Conservation (phyloP, 2,888 invertebrate genomes). For the Campoletis raptor region DNA sequence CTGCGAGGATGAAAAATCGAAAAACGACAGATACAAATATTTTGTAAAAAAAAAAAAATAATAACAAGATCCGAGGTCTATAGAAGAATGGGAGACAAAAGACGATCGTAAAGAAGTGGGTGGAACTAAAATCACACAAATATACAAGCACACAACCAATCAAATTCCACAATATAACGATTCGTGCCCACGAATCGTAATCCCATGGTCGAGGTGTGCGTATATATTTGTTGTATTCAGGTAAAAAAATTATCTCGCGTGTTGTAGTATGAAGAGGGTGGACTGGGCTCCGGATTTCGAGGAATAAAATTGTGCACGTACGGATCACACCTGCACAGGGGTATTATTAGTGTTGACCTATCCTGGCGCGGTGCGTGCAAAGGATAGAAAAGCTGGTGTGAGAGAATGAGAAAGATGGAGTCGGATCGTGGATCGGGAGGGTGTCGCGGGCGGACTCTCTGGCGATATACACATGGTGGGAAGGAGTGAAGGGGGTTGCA, state of each 20-base stretch:
- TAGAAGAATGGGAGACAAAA: constrained; percentile 32
- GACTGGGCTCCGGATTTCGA: constrained; percentile 56
- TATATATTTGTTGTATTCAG: constrained; percentile 44
- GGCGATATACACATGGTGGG: constrained; percentile 59
- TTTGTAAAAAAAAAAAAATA: neutral
- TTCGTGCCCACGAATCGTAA: constrained; percentile 63
- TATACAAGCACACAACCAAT: constrained; percentile 46
- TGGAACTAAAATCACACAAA: constrained; percentile 69
- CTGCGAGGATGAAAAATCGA: constrained; percentile 26
- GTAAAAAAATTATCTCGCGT: constrained; percentile 54
- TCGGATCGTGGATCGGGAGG: constrained; percentile 61
- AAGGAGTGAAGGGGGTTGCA: constrained; percentile 46
- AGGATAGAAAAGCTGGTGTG: constrained; percentile 78
- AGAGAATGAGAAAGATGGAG: constrained; percentile 48
- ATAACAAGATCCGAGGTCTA: neutral
- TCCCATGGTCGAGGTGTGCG: constrained; percentile 37
- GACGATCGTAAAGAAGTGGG: constrained; percentile 67
- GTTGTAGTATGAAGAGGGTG: constrained; percentile 38
- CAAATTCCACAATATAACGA: constrained; percentile 69
- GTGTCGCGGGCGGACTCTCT: constrained; percentile 76
- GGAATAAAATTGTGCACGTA: constrained; percentile 65
- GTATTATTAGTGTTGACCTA: constrained; percentile 65
- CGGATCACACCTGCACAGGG: constrained; percentile 11
- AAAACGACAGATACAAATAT: constrained; percentile 4
- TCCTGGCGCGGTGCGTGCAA: constrained; percentile 79